These are phyloP conservation scores for Pseudocheirus occidentalis DNA, from an alignment of 2,797 vertebrate genomes.

Conservation along the genomic window DNA sequence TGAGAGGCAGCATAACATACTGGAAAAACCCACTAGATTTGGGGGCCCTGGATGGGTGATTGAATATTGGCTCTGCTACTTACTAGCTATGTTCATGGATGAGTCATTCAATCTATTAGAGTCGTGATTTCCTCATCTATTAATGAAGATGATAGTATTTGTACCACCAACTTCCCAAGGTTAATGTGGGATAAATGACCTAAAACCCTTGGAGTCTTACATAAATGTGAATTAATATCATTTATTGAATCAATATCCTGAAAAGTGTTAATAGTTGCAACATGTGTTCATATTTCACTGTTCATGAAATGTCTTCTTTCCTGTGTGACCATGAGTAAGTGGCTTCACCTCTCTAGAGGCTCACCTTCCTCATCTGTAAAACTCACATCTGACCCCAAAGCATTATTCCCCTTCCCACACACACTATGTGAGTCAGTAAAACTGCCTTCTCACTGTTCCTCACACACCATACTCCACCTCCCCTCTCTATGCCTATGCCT, in stretches of 20 bases:
- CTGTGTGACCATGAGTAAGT: neutral
- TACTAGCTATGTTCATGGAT: neutral
- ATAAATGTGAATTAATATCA: neutral
- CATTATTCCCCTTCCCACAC: neutral
- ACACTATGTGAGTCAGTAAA: neutral
- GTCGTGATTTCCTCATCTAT: neutral
- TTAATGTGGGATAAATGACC: neutral
- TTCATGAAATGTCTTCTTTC: neutral
- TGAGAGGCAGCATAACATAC: neutral
- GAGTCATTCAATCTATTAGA: neutral
- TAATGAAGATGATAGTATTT: neutral
- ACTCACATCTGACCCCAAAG: neutral
- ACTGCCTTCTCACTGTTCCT: neutral
- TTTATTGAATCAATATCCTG: neutral
- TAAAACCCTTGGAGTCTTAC: neutral
- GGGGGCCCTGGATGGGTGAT: neutral
- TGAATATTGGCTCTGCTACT: neutral
- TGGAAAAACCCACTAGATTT: neutral
- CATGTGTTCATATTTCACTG: neutral
- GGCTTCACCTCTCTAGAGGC: neutral
- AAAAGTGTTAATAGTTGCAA: neutral
- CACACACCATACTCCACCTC: neutral
- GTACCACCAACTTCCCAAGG: neutral
- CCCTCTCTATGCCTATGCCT: neutral
- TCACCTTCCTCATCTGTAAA: neutral